A percentile compares a stretch with the other conserved stretches of the same genome.
phyloP scores from a whole-genome alignment of 1,140 invertebrate genomes.

The Oscheius sp. region DNA sequence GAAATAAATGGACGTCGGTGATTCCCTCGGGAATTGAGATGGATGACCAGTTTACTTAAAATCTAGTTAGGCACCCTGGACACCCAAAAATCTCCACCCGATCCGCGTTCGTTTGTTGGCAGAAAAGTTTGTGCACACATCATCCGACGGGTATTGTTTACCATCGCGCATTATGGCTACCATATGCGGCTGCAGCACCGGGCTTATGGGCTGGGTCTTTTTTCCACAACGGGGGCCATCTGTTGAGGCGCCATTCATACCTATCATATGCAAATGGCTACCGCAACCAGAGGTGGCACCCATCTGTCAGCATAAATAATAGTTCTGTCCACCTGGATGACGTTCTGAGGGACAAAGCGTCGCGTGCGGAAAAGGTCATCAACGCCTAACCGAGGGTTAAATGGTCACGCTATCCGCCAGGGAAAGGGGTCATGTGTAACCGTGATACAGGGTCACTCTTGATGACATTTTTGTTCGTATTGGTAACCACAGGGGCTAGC shows the following conservation, averaged over 20 bases:
- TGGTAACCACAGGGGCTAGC: too few species aligned
- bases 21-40: neutral
- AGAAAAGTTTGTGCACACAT: too few species aligned
- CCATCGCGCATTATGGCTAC: neutral
- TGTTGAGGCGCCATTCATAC: neutral
- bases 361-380: conserved; percentile 2
- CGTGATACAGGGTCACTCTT: too few species aligned
- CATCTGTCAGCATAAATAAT: conserved; percentile 12
- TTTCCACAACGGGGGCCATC: neutral
- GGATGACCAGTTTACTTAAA: too few species aligned
- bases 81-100: too few species aligned
- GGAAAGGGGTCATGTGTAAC: neutral
- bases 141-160: neutral
- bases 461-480: too few species aligned
- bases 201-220: neutral
- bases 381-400: neutral
- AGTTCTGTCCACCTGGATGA: conserved; percentile 1
- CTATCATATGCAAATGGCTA: conserved; percentile 6
- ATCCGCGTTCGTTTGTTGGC: neutral
- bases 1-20: neutral
- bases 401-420: conserved; percentile 1
- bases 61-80: too few species aligned
- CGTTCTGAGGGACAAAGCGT: neutral
- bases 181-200: conserved; percentile 5
- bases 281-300: neutral